phyloP scores from a whole-genome alignment of 2,113 vertebrate species.

The Euleptes europaea region DNA sequence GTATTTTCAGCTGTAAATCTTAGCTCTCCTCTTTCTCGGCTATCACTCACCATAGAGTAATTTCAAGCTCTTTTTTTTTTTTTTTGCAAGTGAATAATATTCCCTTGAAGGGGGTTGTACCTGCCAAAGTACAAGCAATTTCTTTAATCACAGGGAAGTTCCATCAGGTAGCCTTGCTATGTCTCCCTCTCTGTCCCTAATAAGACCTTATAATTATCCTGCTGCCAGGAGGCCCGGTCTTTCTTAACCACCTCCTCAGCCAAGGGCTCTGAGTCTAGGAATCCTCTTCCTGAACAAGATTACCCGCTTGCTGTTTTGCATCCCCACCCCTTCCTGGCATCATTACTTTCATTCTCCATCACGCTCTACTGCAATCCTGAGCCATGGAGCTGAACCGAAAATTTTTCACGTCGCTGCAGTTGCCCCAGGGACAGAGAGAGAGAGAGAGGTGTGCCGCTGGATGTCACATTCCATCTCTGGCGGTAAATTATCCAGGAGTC shows the following conservation, averaged over 20 bases:
- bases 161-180: background rate
- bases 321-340: background rate
- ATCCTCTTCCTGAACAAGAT: slow-evolving; percentile 13
- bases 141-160: slow-evolving; percentile 20
- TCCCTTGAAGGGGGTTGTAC: background rate
- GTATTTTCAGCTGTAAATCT: background rate
- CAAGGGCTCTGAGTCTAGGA: background rate
- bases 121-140: background rate
- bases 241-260: background rate
- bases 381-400: slow-evolving; percentile 28
- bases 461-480: slow-evolving; percentile 48
- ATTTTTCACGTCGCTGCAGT: slow-evolving; percentile 2
- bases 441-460: slow-evolving; percentile 48
- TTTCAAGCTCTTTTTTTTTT: slow-evolving; percentile 6
- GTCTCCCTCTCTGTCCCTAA: background rate
- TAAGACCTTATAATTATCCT: background rate
- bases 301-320: background rate
- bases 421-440: slow-evolving; percentile 53
- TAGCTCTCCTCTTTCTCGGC: background rate
- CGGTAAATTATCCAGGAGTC: slow-evolving; percentile 40
- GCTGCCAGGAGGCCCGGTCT: background rate
- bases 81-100: slow-evolving; percentile 1
- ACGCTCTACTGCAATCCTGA: background rate
- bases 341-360: background rate
- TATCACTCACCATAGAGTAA: background rate